A percentile compares a stretch with the other conserved stretches of the same genome.
These are phyloP conservation scores for Campoletis sonorensis DNA, from an alignment of 1,140 invertebrate genomes.

Conservation along the genomic window DNA sequence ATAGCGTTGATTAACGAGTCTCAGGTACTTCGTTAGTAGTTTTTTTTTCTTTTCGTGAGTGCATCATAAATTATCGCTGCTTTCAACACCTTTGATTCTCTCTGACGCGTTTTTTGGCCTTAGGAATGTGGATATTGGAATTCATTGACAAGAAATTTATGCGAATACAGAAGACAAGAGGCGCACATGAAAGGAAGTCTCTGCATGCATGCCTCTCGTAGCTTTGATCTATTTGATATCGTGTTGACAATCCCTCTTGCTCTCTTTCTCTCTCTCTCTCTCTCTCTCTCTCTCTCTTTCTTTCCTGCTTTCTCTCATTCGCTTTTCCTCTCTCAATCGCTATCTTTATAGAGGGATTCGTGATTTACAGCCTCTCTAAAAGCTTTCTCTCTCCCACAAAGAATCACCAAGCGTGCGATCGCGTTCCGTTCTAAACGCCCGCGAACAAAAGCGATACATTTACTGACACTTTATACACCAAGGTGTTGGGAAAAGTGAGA, in stretches of 20 bases:
- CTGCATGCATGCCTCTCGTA: background rate
- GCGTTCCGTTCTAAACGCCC: slow-evolving; percentile 17
- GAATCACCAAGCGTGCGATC: slow-evolving; percentile 1
- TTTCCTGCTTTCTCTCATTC: background rate
- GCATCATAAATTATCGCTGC: background rate
- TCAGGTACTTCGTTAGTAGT: background rate
- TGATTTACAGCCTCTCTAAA: background rate
- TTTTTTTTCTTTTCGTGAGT: background rate
- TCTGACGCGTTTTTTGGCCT: background rate
- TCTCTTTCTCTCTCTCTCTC: background rate
- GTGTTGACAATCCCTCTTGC: background rate
- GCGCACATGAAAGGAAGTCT: background rate
- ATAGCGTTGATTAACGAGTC: background rate
- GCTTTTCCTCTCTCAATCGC: background rate
- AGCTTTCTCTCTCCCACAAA: slow-evolving; percentile 1
- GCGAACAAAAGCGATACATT: slow-evolving; percentile 13
- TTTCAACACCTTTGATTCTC: background rate
- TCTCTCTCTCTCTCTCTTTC: background rate
- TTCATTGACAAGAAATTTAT: background rate
- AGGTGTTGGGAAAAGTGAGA: background rate
- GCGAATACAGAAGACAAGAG: background rate
- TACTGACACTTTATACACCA: background rate
- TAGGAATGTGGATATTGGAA: background rate
- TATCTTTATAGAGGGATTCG: background rate
- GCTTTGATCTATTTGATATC: slow-evolving; percentile 8